Evolutionary conservation across 2,888 invertebrate genomes (phyloP).

Genomic region (Apodemia duryi): DNA sequence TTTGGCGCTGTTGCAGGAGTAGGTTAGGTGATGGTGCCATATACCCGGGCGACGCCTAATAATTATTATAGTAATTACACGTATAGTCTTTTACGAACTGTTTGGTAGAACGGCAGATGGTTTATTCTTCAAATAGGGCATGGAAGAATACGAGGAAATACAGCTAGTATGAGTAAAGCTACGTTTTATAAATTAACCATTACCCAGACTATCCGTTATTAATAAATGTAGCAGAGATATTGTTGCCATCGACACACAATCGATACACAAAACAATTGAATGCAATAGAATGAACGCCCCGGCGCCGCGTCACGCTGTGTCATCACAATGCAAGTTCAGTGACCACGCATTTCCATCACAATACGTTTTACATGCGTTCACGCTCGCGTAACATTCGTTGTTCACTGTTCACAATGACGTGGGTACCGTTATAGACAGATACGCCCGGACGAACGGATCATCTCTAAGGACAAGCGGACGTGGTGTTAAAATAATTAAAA

Average conservation of each 20-base stretch:
- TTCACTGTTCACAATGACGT: slow-evolving; percentile 18
- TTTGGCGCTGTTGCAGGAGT: too few relatives aligned
- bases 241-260: not conserved
- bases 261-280: slow-evolving; percentile 8
- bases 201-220: too few relatives aligned
- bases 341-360: slow-evolving; percentile 16
- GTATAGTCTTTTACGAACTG: too few relatives aligned
- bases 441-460: slow-evolving; percentile 25
- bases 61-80: too few relatives aligned
- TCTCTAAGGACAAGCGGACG: slow-evolving; percentile 26
- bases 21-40: too few relatives aligned
- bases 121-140: too few relatives aligned
- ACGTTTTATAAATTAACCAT: too few relatives aligned
- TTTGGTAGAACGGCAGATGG: too few relatives aligned
- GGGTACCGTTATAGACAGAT: slow-evolving; percentile 23
- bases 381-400: slow-evolving; percentile 18
- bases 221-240: not conserved
- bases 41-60: too few relatives aligned
- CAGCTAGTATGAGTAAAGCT: too few relatives aligned
- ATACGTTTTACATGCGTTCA: slow-evolving; percentile 14
- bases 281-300: not conserved
- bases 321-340: slow-evolving; percentile 18
- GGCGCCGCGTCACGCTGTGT: slow-evolving; percentile 9
- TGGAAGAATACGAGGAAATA: too few relatives aligned
- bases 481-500: slow-evolving; percentile 32